Percentiles rank a stretch among this genome's conserved stretches.
Conservation (phyloP, 2,797 vertebrate genomes). For the Premnoplex brunnescens region DNA sequence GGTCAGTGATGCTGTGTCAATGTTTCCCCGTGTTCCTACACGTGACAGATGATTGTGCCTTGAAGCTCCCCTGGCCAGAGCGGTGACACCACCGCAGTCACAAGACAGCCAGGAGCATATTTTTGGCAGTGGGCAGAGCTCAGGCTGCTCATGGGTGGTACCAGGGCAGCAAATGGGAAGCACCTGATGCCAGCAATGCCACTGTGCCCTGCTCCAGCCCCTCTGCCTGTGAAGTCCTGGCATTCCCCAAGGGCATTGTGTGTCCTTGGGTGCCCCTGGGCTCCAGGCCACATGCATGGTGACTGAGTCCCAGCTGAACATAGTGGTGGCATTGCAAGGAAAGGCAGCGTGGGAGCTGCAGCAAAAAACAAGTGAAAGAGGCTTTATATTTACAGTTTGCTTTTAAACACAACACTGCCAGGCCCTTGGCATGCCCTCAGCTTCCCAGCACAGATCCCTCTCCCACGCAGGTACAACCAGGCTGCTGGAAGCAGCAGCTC, state of each 20-base stretch:
- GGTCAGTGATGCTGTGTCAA: rapidly evolving
- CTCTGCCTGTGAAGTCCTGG: background rate
- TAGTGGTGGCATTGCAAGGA: background rate
- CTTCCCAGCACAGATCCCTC: background rate
- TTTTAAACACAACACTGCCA: background rate
- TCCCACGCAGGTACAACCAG: background rate
- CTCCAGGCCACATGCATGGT: rapidly evolving
- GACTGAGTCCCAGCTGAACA: background rate
- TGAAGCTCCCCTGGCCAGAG: background rate
- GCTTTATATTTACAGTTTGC: background rate
- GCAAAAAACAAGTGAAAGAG: background rate
- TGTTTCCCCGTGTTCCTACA: background rate
- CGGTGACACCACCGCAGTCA: background rate
- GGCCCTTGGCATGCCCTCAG: background rate
- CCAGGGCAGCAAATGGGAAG: constrained; percentile 26
- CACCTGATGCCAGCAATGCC: rapidly evolving
- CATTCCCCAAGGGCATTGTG: background rate
- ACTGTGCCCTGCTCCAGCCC: background rate
- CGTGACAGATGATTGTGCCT: background rate
- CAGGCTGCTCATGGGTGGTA: background rate
- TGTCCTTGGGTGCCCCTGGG: background rate
- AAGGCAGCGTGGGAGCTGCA: background rate
- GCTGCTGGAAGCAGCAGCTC: background rate
- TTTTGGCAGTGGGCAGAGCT: constrained; percentile 23
- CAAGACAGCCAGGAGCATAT: background rate